Percentiles rank a stretch among this genome's conserved stretches.
These are phyloP conservation scores for Micrasema minimum DNA, from an alignment of 1,140 invertebrate species.

Conservation along the genomic window DNA sequence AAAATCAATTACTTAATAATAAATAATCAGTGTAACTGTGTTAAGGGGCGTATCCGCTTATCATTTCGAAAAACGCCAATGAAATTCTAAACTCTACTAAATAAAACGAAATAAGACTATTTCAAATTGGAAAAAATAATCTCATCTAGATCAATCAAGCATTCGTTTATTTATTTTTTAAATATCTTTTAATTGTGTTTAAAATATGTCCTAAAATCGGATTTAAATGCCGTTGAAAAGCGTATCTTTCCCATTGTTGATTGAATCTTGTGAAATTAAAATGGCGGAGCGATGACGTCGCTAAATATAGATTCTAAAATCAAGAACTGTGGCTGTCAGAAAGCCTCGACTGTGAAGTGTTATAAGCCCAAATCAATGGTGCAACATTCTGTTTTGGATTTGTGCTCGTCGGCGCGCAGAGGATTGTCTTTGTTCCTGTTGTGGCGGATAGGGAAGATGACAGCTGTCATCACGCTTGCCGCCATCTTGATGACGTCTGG, in stretches of 20 bases:
- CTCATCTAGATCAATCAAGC: neutral
- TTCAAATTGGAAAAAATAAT: neutral
- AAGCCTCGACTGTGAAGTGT: neutral
- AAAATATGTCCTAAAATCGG: neutral
- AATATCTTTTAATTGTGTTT: neutral
- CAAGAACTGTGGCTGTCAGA: neutral
- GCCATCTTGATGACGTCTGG: slow-evolving; percentile 31
- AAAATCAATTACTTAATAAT: neutral
- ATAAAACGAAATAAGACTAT: neutral
- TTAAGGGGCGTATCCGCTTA: neutral
- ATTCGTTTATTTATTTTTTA: neutral
- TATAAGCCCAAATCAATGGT: neutral
- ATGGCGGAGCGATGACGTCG: slow-evolving; percentile 21
- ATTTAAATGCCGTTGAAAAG: neutral
- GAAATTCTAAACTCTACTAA: neutral
- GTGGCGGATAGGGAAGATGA: slow-evolving; percentile 40
- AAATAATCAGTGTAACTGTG: neutral
- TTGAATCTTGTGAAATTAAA: neutral
- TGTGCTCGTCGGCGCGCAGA: neutral
- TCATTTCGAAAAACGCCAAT: neutral
- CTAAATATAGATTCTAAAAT: neutral
- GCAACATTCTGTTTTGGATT: neutral
- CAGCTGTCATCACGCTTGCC: slow-evolving; percentile 18
- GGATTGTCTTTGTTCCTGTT: slow-evolving; percentile 42
- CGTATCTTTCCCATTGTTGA: neutral